These are phyloP conservation scores for Sebastes matsubarae DNA, from an alignment of 2,797 vertebrate species.

Conservation along the genomic window DNA sequence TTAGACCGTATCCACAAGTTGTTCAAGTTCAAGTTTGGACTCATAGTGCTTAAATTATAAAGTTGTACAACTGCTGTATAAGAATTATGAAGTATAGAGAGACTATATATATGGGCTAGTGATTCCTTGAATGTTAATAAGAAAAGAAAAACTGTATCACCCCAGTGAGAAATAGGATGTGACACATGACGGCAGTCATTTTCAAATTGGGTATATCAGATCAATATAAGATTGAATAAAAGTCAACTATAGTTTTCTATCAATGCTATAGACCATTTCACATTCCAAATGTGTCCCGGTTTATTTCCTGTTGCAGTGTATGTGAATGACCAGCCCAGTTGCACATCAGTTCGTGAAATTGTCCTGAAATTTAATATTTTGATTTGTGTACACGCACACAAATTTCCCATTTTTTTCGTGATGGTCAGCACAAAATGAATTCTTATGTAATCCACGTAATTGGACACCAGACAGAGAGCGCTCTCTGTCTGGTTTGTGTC, in stretches of 20 bases:
- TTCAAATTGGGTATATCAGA: neutral
- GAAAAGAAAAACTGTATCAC: neutral
- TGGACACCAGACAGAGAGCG: neutral
- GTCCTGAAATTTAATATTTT: too few species aligned
- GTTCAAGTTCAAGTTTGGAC: neutral
- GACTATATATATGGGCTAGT: neutral
- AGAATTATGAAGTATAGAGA: neutral
- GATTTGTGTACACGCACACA: too few species aligned
- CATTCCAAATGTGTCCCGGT: neutral
- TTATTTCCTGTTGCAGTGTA: neutral
- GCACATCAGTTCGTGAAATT: neutral
- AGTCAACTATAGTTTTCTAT: neutral
- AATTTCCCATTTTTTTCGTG: too few species aligned
- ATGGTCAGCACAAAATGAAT: too few species aligned
- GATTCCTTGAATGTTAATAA: neutral
- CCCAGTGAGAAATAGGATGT: neutral
- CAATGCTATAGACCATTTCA: neutral
- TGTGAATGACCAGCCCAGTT: neutral
- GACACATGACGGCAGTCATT: neutral
- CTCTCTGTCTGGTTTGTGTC: neutral
- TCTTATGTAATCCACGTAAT: too few species aligned
- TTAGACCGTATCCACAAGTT: neutral
- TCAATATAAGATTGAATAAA: slow-evolving; percentile 13
- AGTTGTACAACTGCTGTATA: neutral
- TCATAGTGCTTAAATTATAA: neutral